Conservation (phyloP, 1,140 invertebrate species). For the Eriocheir sinensis region DNA sequence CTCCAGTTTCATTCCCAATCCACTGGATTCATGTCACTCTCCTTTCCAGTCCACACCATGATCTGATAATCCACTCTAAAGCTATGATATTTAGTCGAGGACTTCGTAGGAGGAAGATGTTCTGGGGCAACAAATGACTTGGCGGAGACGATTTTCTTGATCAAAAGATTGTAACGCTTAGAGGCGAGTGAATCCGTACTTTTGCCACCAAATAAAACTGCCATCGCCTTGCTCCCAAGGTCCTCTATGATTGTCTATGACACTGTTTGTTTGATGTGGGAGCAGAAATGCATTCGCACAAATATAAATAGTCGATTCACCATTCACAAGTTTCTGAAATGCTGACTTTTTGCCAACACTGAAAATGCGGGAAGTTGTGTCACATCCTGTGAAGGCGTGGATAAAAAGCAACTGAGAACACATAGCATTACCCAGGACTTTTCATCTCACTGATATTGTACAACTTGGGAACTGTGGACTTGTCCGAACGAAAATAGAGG, state of each 20-base stretch:
- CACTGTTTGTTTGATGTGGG: conserved; percentile 11
- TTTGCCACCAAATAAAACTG: conserved; percentile 24
- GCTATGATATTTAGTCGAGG: conserved; percentile 43
- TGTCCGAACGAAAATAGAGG: conserved; percentile 43
- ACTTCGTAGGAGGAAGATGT: too few species aligned
- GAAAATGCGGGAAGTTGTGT: conserved; percentile 35
- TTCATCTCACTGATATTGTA: conserved; percentile 45
- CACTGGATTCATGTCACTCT: too few species aligned
- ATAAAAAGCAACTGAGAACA: conserved; percentile 35
- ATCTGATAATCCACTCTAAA: neutral
- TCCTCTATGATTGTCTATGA: neutral
- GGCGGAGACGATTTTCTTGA: conserved; percentile 32
- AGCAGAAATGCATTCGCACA: too few species aligned
- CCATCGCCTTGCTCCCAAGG: too few species aligned
- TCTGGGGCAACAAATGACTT: too few species aligned
- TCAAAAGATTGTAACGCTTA: conserved; percentile 1
- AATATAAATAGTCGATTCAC: too few species aligned
- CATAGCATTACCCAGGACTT: conserved; percentile 28
- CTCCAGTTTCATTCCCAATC: too few species aligned
- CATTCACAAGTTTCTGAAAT: too few species aligned
- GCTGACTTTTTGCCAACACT: too few species aligned
- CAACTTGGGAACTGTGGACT: conserved; percentile 46
- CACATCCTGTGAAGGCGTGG: conserved; percentile 32
- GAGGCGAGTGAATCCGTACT: conserved; percentile 10
- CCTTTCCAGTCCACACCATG: conserved; percentile 41